A percentile compares a stretch with the other conserved stretches of the same genome.
Evolutionary conservation across 2,113 vertebrate genomes (phyloP).

Genomic region (Syngnathus scovelli): DNA sequence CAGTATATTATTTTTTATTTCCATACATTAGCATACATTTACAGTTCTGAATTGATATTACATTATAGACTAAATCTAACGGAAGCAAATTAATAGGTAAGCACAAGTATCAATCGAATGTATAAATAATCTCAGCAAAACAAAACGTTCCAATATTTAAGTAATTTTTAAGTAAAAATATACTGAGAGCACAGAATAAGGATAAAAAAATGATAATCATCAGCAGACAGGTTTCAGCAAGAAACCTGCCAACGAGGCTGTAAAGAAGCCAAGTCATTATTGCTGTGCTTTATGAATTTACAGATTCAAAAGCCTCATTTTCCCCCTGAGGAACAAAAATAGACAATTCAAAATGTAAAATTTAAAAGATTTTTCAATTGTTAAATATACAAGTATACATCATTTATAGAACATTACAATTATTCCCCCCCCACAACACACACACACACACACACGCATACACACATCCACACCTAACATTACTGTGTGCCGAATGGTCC

Average conservation of each 20-base stretch:
- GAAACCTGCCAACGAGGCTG: slow-evolving; percentile 26
- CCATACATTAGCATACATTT: too few species aligned
- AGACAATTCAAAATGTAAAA: slow-evolving; percentile 39
- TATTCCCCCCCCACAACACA: too few species aligned
- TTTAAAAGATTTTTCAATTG: slow-evolving; percentile 3
- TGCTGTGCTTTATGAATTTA: slow-evolving; percentile 58
- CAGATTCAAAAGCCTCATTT: slow-evolving; percentile 58
- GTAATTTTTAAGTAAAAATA: too few species aligned
- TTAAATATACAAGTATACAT: slow-evolving; percentile 32
- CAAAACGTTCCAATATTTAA: not conserved
- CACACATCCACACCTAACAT: too few species aligned
- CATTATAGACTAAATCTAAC: too few species aligned
- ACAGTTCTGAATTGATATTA: too few species aligned
- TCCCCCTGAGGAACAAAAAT: slow-evolving; percentile 67
- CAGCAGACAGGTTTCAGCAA: slow-evolving; percentile 13
- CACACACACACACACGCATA: too few species aligned
- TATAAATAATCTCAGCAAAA: too few species aligned
- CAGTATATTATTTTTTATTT: too few species aligned
- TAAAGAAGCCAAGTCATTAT: slow-evolving; percentile 58
- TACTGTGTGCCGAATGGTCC: too few species aligned
- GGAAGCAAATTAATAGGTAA: too few species aligned
- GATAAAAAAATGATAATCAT: slow-evolving; percentile 43
- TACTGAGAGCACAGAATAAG: slow-evolving; percentile 37
- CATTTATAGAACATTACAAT: not conserved
- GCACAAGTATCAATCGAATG: too few species aligned